Evolutionary conservation across 2,113 vertebrate species (phyloP).

Genomic region (Melanostigma gelatinosum): DNA sequence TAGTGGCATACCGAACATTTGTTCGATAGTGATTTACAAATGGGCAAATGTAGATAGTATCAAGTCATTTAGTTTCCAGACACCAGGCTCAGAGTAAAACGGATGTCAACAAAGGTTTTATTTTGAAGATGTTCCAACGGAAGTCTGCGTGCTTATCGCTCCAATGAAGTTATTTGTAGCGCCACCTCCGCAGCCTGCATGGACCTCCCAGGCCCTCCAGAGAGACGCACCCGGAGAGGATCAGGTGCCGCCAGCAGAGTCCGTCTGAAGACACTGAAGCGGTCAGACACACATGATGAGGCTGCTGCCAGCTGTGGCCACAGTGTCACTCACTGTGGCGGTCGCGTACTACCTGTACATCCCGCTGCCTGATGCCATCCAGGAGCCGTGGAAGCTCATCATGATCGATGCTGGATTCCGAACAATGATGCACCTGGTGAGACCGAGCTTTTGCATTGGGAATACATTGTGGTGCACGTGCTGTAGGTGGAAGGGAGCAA

Average conservation of each 20-base stretch:
- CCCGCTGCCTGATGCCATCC: slow-evolving; percentile 72
- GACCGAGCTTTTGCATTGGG: slow-evolving; percentile 1
- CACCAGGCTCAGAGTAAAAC: background rate
- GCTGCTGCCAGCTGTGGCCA: slow-evolving; percentile 37
- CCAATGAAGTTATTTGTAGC: too few species aligned
- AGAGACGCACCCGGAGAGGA: background rate
- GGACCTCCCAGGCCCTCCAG: background rate
- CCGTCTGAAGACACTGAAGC: background rate
- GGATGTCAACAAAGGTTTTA: slow-evolving; percentile 5
- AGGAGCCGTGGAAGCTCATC: slow-evolving; percentile 76
- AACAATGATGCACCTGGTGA: slow-evolving; percentile 62
- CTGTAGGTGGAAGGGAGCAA: background rate
- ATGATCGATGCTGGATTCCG: slow-evolving; percentile 65
- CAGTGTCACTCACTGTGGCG: slow-evolving; percentile 63
- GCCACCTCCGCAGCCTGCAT: background rate
- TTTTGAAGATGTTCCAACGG: slow-evolving; percentile 41
- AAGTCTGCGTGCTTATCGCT: slow-evolving; percentile 7
- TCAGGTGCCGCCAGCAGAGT: background rate
- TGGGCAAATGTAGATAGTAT: too few species aligned
- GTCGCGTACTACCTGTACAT: slow-evolving; percentile 82
- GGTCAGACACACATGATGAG: slow-evolving; percentile 55
- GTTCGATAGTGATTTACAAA: background rate
- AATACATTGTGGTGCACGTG: background rate
- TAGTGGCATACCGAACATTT: background rate
- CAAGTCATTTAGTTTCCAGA: background rate